Percentiles rank a stretch among this genome's conserved stretches.
Evolutionary conservation across 2,797 vertebrate genomes (phyloP).

Genomic region (Leptatherina wallacei): DNA sequence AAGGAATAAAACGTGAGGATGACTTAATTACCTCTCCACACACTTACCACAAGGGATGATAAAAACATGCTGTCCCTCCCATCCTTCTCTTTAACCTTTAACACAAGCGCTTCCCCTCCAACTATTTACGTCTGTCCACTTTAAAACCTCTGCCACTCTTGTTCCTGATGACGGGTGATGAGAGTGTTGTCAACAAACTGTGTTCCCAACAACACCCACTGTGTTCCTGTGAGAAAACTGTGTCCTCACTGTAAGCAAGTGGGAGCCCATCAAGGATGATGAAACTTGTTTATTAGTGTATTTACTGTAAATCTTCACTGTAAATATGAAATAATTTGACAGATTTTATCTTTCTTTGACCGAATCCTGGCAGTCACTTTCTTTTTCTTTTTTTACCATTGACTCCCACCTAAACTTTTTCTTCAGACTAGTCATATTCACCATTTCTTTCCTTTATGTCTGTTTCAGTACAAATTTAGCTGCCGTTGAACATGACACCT

Average conservation of each 20-base stretch:
- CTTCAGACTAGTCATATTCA: neutral
- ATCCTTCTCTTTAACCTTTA: slow-evolving; percentile 28
- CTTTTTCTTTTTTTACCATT: neutral
- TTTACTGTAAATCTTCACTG: neutral
- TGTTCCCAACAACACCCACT: slow-evolving; percentile 31
- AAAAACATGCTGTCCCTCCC: slow-evolving; percentile 3
- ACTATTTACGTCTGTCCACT: slow-evolving; percentile 19
- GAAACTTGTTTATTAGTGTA: neutral
- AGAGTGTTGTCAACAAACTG: slow-evolving; percentile 37
- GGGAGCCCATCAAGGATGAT: slow-evolving; percentile 10
- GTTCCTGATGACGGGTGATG: slow-evolving; percentile 16
- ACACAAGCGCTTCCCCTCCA: neutral
- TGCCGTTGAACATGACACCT: slow-evolving; percentile 1
- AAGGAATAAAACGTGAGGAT: slow-evolving; percentile 1
- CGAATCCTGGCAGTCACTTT: neutral
- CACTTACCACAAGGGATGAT: slow-evolving; percentile 1
- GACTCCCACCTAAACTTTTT: neutral
- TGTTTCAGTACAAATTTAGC: slow-evolving; percentile 10
- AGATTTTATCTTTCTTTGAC: neutral
- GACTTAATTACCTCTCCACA: slow-evolving; percentile 31
- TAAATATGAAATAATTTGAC: neutral
- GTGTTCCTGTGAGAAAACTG: slow-evolving; percentile 47
- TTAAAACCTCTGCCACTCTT: slow-evolving; percentile 22
- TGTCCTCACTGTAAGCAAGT: slow-evolving; percentile 13
- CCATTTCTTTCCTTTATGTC: slow-evolving; percentile 8